Evolutionary conservation across 2,797 vertebrate species (phyloP).

Genomic region (Macropodus opercularis): DNA sequence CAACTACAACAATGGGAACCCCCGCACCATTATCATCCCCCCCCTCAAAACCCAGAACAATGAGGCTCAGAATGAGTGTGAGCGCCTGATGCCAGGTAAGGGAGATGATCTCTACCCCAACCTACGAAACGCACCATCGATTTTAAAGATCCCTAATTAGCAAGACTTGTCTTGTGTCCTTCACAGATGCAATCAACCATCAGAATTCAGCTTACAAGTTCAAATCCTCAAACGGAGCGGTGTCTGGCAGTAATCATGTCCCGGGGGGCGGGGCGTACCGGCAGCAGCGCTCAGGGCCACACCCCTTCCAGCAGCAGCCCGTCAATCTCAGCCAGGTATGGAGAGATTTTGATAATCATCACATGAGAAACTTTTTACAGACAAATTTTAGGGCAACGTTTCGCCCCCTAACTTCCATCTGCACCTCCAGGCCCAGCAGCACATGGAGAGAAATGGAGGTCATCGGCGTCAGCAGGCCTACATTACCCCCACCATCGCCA

Average conservation of each 20-base stretch:
- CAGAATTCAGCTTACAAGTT: constrained; percentile 93
- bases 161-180: constrained; percentile 1
- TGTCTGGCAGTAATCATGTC: constrained; percentile 90
- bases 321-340: constrained; percentile 99
- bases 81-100: constrained; percentile 92
- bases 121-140: neutral
- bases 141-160: neutral
- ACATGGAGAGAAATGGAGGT: constrained; percentile 90
- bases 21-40: constrained; percentile 96
- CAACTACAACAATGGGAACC: constrained; percentile 89
- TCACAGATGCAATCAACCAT: constrained; percentile 88
- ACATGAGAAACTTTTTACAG: neutral
- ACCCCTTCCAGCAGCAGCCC: constrained; percentile 96
- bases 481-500: constrained; percentile 94
- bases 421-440: constrained; percentile 89
- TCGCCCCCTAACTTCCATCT: neutral
- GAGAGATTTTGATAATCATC: constrained; percentile 3
- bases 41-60: constrained; percentile 93
- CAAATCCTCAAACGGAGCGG: constrained; percentile 90
- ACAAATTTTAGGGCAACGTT: neutral
- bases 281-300: constrained; percentile 91
- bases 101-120: neutral
- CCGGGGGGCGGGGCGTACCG: constrained; percentile 88
- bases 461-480: constrained; percentile 97
- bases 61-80: constrained; percentile 89